Evolutionary conservation across 1,140 invertebrate species (phyloP), one percentile per base, ranked within the genome.

Genomic region (Trichonephila clavata): DNA sequence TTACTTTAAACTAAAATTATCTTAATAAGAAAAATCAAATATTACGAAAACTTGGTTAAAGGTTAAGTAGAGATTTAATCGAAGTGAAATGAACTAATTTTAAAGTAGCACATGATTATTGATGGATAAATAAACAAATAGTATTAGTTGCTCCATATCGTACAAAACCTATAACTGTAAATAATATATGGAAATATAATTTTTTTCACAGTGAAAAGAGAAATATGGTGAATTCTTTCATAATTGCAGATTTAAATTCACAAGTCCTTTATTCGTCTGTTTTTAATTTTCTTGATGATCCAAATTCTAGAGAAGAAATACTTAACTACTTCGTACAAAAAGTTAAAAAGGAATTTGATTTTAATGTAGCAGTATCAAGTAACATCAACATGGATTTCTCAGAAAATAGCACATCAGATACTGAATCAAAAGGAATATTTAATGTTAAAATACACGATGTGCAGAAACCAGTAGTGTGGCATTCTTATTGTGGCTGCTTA

Each of bases 401-500:
- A 63, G 65, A 81, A 32, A 88, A 50, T 65, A 4, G 21, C 18
- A 7, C 24, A 13, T 2, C 86, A 21, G 92, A 93, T 87, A 77
- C 71, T 24, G 92, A 93, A 80, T 87, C 65, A 2, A 93, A 93
- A 61, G 92, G 92, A 27, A 88, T 93, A 10, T 80, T 93, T 27
- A 93, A 93, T 93, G 10, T 81, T 21, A 93, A 93, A 88, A 21
- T 93, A 7, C n/a, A 63, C 8, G 50, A 88, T 57, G 8, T 61
- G 43, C 63, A 87, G n/a, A 93, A 93, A 88, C 68, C 84, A 10
- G 20, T 81, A 27, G 92, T 93, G 16, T 93, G 86, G 84, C 92
- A 93, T 87, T 93, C 92, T 24, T 93, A 61, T 81, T 87, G 50
- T 63, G 92, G 92, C n/a, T 93, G 92, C 32, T 65, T 93, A 21